phyloP scores from a whole-genome alignment of 2,797 vertebrate species.

The Sebastes baramenuke region DNA sequence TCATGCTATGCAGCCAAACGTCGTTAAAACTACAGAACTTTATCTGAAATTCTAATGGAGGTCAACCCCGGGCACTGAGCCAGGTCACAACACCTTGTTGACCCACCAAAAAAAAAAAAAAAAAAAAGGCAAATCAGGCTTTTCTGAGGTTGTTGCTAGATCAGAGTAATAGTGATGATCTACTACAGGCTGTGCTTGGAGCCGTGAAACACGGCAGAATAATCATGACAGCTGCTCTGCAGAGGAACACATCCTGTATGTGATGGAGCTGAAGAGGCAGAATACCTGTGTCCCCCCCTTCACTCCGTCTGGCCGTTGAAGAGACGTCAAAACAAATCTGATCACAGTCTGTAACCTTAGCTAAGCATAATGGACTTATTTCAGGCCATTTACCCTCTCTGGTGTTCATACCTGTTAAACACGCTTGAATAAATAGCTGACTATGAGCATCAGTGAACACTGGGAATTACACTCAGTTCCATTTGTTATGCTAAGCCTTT shows the following conservation, averaged over 20 bases:
- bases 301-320: conserved; percentile 29
- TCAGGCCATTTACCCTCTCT: conserved; percentile 44
- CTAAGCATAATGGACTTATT: conserved; percentile 47
- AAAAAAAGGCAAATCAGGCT: not conserved
- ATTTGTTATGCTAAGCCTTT: conserved; percentile 27
- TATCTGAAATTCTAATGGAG: not conserved
- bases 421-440: conserved; percentile 41
- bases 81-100: conserved; percentile 5
- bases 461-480: conserved; percentile 1
- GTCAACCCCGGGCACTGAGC: not conserved
- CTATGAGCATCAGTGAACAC: conserved; percentile 17
- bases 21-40: not conserved
- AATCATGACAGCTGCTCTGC: conserved; percentile 35
- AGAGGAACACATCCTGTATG: conserved; percentile 13
- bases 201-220: conserved; percentile 27
- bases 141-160: not conserved
- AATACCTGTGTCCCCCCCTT: conserved; percentile 24
- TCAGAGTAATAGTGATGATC: conserved; percentile 17
- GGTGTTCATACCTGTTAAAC: conserved; percentile 29
- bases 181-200: conserved; percentile 19
- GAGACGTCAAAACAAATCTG: conserved; percentile 51
- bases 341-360: conserved; percentile 42
- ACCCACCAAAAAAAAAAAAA: not conserved
- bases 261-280: conserved; percentile 52
- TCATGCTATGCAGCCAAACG: not conserved